A percentile compares a stretch with the other conserved stretches of the same genome.
Evolutionary conservation across 64 coral and sea anemone species (phyloP).

Genomic region (Pocillopora verrucosa): DNA sequence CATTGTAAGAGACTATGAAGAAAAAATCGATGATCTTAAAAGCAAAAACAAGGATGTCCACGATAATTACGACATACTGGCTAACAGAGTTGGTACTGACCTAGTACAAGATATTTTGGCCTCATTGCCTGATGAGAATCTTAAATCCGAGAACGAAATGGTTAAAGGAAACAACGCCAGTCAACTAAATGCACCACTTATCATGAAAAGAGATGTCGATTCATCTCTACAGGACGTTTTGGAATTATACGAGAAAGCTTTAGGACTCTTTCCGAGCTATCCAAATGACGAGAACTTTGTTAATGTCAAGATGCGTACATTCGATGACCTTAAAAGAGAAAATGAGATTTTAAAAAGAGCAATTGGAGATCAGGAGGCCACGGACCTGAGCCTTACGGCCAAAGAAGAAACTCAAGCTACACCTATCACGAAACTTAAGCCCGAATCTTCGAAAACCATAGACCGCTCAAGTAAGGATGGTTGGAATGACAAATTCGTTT

Average conservation of each 20-base stretch:
- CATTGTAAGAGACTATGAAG: not conserved
- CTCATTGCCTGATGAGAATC: not conserved
- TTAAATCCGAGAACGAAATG: not conserved
- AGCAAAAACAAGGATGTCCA: not conserved
- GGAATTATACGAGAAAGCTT: slow-evolving; percentile 32
- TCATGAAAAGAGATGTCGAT: slow-evolving; percentile 17
- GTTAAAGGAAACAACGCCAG: not conserved
- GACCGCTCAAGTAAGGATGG: not conserved
- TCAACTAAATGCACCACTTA: not conserved
- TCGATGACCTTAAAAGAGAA: not conserved
- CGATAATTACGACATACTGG: not conserved
- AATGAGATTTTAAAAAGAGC: not conserved
- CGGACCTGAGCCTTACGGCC: not conserved
- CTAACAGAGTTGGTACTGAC: not conserved
- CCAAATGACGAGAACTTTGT: not conserved
- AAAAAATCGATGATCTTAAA: slow-evolving; percentile 6
- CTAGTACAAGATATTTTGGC: not conserved
- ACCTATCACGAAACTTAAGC: not conserved
- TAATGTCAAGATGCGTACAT: not conserved
- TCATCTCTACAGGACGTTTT: slow-evolving; percentile 24
- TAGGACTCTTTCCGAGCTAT: not conserved
- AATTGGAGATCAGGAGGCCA: not conserved
- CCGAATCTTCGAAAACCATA: not conserved
- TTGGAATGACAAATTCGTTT: not conserved
- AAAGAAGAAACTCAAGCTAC: not conserved